Percentiles rank a stretch among this genome's conserved stretches.
Conservation (phyloP, 2,888 invertebrate species). For the Galerucella calmariensis region DNA sequence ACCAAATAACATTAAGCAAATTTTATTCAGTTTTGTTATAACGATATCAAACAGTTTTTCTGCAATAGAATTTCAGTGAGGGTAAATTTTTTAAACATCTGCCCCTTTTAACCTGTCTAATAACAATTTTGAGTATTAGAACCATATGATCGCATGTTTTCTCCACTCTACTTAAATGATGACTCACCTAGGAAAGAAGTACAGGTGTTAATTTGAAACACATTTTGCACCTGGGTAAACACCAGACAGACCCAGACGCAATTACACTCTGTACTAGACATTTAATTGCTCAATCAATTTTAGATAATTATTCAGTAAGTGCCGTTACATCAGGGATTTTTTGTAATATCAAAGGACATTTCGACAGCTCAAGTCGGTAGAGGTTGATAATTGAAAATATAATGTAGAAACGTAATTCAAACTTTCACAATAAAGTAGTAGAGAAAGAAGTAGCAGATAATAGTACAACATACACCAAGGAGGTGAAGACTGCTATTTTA, state of each 20-base stretch:
- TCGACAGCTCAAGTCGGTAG: no score
- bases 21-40: no score
- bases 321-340: constrained; percentile 22
- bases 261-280: constrained; percentile 30
- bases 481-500: no score
- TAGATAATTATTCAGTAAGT: constrained; percentile 19
- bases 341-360: background rate
- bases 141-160: constrained; percentile 24
- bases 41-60: background rate
- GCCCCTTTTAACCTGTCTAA: constrained; percentile 3
- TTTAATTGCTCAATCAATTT: constrained; percentile 30
- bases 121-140: constrained; percentile 6
- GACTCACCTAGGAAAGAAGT: constrained; percentile 33
- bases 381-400: no score
- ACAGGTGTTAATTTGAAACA: constrained; percentile 40
- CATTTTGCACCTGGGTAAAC: constrained; percentile 42
- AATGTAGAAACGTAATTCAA: no score
- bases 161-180: constrained; percentile 21
- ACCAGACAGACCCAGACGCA: constrained; percentile 35
- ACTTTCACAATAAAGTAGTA: no score
- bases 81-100: constrained; percentile 9
- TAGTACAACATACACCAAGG: no score
- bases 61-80: background rate
- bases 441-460: no score
- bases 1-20: no score